Conservation (phyloP, 2,888 invertebrate genomes). For the Dione juno region DNA sequence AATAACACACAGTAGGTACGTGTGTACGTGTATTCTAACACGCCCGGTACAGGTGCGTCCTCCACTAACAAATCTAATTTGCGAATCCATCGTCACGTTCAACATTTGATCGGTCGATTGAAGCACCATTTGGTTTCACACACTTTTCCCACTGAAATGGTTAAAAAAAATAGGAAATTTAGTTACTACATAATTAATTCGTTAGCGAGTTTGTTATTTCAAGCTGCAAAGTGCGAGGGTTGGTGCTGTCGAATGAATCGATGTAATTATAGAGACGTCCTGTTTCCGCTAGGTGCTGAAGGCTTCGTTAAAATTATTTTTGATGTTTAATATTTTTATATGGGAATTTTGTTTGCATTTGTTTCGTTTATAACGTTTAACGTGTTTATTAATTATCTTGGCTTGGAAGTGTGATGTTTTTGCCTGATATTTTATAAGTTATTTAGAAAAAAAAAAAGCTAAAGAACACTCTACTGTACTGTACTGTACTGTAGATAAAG, state of each 20-base stretch:
- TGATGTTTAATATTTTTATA: background rate
- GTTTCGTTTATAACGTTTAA: background rate
- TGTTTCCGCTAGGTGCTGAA: constrained; percentile 13
- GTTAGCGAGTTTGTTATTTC: constrained; percentile 34
- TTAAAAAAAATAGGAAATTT: constrained; percentile 20
- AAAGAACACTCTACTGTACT: no score
- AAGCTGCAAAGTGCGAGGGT: constrained; percentile 13
- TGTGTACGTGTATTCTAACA: constrained; percentile 31
- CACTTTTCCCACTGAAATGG: constrained; percentile 28
- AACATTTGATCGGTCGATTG: constrained; percentile 72
- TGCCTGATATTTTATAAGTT: no score
- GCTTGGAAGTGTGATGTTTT: background rate
- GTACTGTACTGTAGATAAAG: no score
- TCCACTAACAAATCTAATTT: constrained; percentile 79
- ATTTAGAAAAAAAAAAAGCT: no score
- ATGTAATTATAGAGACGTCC: constrained; percentile 17
- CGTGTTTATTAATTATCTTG: background rate
- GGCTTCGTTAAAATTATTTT: constrained; percentile 22
- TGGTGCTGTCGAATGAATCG: constrained; percentile 7
- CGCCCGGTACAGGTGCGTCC: constrained; percentile 41
- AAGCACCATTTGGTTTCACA: constrained; percentile 58
- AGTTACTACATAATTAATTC: constrained; percentile 36
- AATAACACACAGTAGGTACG: background rate
- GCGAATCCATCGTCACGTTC: constrained; percentile 65
- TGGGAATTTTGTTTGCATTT: background rate